Conservation (phyloP, 2,797 vertebrate species). For the Cyprinodon diabolis region DNA sequence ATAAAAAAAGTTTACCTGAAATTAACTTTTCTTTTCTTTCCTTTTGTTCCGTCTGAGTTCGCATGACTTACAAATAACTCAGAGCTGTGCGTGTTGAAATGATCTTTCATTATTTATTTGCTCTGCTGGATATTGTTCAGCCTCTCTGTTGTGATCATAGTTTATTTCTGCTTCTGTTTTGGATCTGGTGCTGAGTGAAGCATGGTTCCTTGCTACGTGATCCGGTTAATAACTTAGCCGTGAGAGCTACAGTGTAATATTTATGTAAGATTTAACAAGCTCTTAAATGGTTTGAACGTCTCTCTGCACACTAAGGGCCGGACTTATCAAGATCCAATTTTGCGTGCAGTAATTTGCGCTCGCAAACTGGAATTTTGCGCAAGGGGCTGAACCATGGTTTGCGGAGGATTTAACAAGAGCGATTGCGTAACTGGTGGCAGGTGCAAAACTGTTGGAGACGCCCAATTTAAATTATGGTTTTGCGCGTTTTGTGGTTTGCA, state of each 20-base stretch:
- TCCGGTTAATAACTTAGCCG: constrained; percentile 50
- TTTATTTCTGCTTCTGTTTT: constrained; percentile 26
- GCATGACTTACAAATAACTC: constrained; percentile 45
- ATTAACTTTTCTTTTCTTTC: constrained; percentile 40
- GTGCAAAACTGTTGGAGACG: too few relatives aligned
- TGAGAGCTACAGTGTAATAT: constrained; percentile 48
- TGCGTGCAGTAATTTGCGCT: too few relatives aligned
- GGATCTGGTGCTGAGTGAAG: constrained; percentile 17
- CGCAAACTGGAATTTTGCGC: too few relatives aligned
- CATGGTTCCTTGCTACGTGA: constrained; percentile 42
- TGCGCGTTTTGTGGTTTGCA: too few relatives aligned
- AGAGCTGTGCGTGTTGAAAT: constrained; percentile 18
- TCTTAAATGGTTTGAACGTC: constrained; percentile 26
- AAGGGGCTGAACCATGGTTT: too few relatives aligned
- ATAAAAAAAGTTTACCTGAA: constrained; percentile 27
- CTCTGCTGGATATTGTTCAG: constrained; percentile 5
- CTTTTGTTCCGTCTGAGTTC: constrained; percentile 55
- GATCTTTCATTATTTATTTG: background rate
- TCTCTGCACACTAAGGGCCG: constrained; percentile 1
- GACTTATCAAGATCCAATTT: too few relatives aligned
- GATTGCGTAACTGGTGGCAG: too few relatives aligned
- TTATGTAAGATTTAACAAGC: constrained; percentile 58
- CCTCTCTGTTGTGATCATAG: constrained; percentile 12
- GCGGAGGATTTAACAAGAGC: too few relatives aligned
- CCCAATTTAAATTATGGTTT: too few relatives aligned